Evolutionary conservation across 2,888 invertebrate genomes (phyloP), one percentile per base, ranked within the genome.

Genomic region (Rhimphoctona megacephalus): DNA sequence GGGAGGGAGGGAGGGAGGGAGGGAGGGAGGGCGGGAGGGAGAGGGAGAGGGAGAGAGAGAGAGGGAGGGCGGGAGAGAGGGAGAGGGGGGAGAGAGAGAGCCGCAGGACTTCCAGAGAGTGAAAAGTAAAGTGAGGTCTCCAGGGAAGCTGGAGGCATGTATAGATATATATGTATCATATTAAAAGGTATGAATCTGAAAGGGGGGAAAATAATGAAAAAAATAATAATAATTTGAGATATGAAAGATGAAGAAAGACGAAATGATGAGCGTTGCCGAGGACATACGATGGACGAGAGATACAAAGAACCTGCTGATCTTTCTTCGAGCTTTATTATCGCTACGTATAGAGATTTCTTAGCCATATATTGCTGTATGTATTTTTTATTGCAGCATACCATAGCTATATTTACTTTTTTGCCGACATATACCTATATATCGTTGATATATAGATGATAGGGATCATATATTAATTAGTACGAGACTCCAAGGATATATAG

Each of bases 391-490:
- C 17, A 19, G 6, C 33, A 17, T 8, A 73, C 61, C 30, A 46
- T 19, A 64, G 39, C 43, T 57, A 81, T 76, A 61, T 69, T 46
- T 61, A 52, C n/a, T 54, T 69, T 79, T 79, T 81, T 66, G 11
- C 9, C 46, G 25, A 36, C 49, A 25, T 39, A 81, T 30, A 81
- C 17, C 61, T 78, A 81, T 81, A 78, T 54, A 54, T 74, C 81
- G 66, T 77, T 73, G 46, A 86, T 80, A 84, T 85, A 81, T 73
- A 73, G 66, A 74, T 33, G 87, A 91, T 90, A 88, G 89, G 89
- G 90, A 90, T 92, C 92, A 92, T 92, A 92, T 92, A 92, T 92
- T 92, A 93, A 93, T 93, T 93, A 92, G 92, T 90, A 91, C 91
- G 91, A 89, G 80, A 72, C 69, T 80, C 33, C 74, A 43, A 52